Percentiles rank a stretch among this genome's conserved stretches.
Conservation (phyloP, 2,113 vertebrate genomes). For the Bufo gargarizans region DNA sequence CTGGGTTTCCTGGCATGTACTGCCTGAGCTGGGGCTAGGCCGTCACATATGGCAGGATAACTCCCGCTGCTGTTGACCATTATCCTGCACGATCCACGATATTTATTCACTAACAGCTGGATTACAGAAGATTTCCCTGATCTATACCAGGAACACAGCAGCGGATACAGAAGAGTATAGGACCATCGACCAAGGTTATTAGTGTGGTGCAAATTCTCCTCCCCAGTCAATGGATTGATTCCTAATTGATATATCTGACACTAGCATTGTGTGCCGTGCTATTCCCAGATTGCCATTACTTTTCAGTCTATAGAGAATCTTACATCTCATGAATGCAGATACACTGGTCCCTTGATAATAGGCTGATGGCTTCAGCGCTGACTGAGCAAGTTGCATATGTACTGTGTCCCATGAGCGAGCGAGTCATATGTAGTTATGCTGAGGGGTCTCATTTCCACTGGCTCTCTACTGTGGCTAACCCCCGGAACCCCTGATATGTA, state of each 20-base stretch:
- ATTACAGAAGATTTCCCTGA: background rate
- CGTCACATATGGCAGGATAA: background rate
- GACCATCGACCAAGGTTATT: background rate
- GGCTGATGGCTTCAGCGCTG: no score
- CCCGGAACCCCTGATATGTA: no score
- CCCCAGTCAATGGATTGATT: background rate
- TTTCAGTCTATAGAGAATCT: background rate
- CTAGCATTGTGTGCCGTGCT: background rate
- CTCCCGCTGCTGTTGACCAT: slow-evolving; percentile 1
- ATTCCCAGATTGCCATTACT: background rate
- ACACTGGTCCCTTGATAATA: no score
- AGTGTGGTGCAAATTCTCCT: background rate
- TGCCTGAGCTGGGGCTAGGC: background rate
- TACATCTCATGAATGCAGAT: no score
- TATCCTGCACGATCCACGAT: background rate
- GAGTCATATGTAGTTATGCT: no score
- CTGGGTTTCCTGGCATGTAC: background rate
- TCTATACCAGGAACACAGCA: background rate
- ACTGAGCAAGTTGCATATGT: no score
- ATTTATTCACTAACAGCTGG: background rate
- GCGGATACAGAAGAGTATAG: background rate
- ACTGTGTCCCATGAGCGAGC: no score
- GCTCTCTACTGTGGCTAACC: no score
- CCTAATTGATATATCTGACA: background rate
- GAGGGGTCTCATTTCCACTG: no score